Evolutionary conservation across 2,113 vertebrate species (phyloP).

Genomic region (Archocentrus centrarchus): DNA sequence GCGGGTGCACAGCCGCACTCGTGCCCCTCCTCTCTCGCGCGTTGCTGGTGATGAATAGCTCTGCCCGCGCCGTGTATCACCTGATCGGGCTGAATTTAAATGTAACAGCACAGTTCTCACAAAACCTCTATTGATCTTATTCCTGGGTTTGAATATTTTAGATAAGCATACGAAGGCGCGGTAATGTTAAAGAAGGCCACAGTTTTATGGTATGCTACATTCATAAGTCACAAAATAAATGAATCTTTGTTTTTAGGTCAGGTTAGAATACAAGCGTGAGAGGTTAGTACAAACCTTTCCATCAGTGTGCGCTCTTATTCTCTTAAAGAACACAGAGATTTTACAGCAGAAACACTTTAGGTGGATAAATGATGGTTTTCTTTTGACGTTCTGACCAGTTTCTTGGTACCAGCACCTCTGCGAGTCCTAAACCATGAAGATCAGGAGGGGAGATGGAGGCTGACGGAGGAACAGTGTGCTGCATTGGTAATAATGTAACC

Average conservation of each 20-base stretch:
- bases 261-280: slow-evolving; percentile 31
- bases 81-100: slow-evolving; percentile 76
- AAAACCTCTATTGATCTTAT: slow-evolving; percentile 69
- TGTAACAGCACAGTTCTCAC: slow-evolving; percentile 63
- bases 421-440: slow-evolving; percentile 31
- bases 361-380: not conserved
- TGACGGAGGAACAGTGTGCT: slow-evolving; percentile 54
- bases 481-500: slow-evolving; percentile 42
- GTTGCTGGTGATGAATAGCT: slow-evolving; percentile 77
- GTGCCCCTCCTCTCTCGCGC: slow-evolving; percentile 21
- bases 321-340: not conserved
- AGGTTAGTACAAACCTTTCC: not conserved
- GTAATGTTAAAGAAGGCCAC: slow-evolving; percentile 23
- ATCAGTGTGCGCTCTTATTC: not conserved
- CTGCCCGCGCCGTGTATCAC: slow-evolving; percentile 61
- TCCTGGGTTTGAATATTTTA: slow-evolving; percentile 52
- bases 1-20: slow-evolving; percentile 67
- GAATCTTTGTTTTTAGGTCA: slow-evolving; percentile 53
- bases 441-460: slow-evolving; percentile 20
- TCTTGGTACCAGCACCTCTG: slow-evolving; percentile 34
- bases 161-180: slow-evolving; percentile 50
- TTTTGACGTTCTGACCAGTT: slow-evolving; percentile 23
- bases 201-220: slow-evolving; percentile 45
- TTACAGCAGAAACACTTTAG: not conserved
- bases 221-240: slow-evolving; percentile 40